A percentile compares a stretch with the other conserved stretches of the same genome.
Conservation (phyloP, 53 echinoderm and acorn worm genomes). For the Holothuria scabra region DNA sequence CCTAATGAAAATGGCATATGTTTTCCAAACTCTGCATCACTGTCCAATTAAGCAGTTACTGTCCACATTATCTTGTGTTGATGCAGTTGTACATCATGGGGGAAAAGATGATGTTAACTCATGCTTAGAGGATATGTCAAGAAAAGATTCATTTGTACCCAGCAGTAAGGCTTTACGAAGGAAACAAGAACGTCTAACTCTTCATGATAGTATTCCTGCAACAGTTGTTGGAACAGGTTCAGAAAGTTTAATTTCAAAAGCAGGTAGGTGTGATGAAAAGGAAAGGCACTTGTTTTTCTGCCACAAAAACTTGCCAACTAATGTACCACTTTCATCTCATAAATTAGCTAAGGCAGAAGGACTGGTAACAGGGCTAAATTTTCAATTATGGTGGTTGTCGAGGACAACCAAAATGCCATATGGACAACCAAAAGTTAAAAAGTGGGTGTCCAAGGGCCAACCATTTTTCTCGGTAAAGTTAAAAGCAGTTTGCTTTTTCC, state of each 20-base stretch:
- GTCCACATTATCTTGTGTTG: not conserved
- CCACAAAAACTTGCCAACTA: not conserved
- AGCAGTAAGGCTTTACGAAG: not conserved
- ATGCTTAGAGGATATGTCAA: not conserved
- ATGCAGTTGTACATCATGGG: not conserved
- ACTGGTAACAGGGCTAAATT: too few relatives aligned
- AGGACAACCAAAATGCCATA: too few relatives aligned
- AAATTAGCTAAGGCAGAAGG: slow-evolving; percentile 37
- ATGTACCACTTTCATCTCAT: slow-evolving; percentile 18
- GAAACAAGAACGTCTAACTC: not conserved
- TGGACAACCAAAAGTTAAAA: too few relatives aligned
- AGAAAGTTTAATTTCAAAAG: not conserved
- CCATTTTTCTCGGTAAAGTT: too few relatives aligned
- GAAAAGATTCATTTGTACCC: not conserved
- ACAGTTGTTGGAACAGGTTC: not conserved
- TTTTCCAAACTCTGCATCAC: not conserved
- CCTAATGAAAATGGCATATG: not conserved
- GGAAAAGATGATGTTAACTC: not conserved
- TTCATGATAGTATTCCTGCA: slow-evolving; percentile 29
- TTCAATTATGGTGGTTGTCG: too few relatives aligned
- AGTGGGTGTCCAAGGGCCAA: too few relatives aligned
- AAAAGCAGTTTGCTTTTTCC: too few relatives aligned
- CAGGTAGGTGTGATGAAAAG: not conserved
- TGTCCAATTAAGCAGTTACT: not conserved
- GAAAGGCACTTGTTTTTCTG: not conserved